A percentile compares a stretch with the other conserved stretches of the same genome.
Evolutionary conservation across 2,113 vertebrate genomes (phyloP).

Genomic region (Shinisaurus crocodilurus): DNA sequence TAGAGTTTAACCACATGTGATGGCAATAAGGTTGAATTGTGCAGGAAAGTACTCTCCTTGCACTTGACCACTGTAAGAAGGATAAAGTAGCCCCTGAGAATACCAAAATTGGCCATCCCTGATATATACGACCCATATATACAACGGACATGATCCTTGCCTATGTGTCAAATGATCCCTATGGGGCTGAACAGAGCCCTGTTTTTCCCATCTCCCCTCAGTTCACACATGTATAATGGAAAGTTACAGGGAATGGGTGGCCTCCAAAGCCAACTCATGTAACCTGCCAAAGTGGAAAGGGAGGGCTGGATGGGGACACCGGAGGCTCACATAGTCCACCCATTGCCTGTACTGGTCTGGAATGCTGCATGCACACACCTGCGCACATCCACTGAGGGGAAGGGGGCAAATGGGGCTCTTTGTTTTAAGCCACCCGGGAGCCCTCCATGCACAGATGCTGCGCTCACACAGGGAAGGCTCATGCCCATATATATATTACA

Average conservation of each 20-base stretch:
- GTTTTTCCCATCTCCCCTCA: background rate
- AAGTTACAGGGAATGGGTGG: background rate
- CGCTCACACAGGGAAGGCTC: constrained; percentile 29
- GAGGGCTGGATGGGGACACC: background rate
- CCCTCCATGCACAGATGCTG: background rate
- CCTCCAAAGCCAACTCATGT: background rate
- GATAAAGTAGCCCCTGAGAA: background rate
- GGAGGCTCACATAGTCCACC: background rate
- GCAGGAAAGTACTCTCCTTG: background rate
- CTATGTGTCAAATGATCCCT: background rate
- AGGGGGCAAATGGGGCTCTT: background rate
- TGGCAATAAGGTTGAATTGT: background rate
- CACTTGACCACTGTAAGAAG: background rate
- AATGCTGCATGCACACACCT: background rate
- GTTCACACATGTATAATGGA: background rate
- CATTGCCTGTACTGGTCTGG: background rate
- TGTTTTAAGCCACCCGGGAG: background rate
- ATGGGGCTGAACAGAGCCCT: background rate
- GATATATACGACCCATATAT: constrained; percentile 15
- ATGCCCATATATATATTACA: constrained; percentile 77
- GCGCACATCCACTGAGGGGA: background rate
- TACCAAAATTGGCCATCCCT: background rate
- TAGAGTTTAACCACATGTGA: background rate
- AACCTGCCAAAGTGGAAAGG: background rate
- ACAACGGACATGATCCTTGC: constrained; percentile 17